Conservation (phyloP, 64 coral and sea anemone genomes). For the Stichodactyla mertensii region DNA sequence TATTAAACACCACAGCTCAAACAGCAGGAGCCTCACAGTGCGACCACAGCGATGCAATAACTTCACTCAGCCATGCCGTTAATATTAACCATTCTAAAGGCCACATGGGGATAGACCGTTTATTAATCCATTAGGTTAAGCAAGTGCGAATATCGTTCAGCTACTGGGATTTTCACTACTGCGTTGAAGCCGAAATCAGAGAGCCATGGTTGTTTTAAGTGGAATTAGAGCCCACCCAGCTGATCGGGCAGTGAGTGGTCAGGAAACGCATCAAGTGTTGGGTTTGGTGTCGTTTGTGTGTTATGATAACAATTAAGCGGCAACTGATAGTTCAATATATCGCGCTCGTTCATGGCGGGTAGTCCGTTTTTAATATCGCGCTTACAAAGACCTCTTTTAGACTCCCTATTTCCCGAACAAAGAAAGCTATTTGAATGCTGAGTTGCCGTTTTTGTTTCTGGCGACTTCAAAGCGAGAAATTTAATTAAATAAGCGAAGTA, state of each 20-base stretch:
- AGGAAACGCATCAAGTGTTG: neutral
- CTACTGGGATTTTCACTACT: neutral
- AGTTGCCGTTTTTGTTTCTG: conserved; percentile 21
- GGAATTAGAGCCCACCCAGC: neutral
- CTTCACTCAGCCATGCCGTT: neutral
- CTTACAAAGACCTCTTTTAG: neutral
- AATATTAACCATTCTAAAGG: conserved; percentile 2
- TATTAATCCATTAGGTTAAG: conserved; percentile 15
- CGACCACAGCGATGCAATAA: neutral
- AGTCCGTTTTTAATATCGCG: conserved; percentile 28
- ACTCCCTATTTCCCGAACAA: neutral
- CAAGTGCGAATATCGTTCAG: neutral
- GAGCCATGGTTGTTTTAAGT: neutral
- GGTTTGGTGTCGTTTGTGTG: neutral
- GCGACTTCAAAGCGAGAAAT: conserved; percentile 20
- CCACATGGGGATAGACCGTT: conserved; percentile 15
- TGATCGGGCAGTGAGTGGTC: neutral
- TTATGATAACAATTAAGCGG: conserved; percentile 8
- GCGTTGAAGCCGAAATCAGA: neutral
- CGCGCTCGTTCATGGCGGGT: conserved; percentile 10
- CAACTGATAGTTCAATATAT: conserved; percentile 2
- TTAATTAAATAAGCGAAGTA: conserved; percentile 25
- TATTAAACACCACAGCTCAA: conserved; percentile 16
- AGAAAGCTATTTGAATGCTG: conserved; percentile 16
- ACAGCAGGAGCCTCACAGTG: conserved; percentile 10